phyloP scores from a whole-genome alignment of 2,888 invertebrate species.

The Luperina nickerlii region DNA sequence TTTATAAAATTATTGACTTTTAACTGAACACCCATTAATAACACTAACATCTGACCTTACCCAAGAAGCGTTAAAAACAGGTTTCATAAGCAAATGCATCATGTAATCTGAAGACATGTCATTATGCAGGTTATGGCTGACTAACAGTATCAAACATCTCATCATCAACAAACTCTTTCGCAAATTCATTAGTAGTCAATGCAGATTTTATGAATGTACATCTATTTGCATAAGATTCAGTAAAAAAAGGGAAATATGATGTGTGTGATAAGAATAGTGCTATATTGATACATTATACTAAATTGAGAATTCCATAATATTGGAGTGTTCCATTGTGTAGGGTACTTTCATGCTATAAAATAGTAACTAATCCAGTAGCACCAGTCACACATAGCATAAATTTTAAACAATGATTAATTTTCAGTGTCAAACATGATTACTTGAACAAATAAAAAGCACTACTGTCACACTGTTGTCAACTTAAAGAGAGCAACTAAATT shows the following conservation, averaged over 20 bases:
- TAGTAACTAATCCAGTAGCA: neutral
- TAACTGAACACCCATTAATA: neutral
- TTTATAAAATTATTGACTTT: neutral
- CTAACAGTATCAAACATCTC: neutral
- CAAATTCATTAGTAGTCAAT: neutral
- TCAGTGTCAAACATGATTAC: neutral
- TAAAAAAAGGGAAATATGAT: neutral
- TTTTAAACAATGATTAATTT: neutral
- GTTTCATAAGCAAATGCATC: neutral
- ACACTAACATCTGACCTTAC: neutral
- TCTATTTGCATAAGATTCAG: neutral
- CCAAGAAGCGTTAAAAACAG: neutral
- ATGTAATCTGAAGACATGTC: neutral
- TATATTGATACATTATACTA: neutral
- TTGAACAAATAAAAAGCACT: neutral
- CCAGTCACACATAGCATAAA: neutral
- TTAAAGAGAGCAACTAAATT: neutral
- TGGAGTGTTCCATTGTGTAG: too few relatives aligned
- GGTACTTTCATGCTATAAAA: neutral
- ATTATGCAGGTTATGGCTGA: neutral
- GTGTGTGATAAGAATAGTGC: neutral
- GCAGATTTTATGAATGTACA: neutral
- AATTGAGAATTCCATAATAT: neutral
- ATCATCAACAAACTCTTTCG: neutral
- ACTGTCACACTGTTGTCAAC: neutral